phyloP scores from a whole-genome alignment of 1,140 invertebrate genomes.

The Calephelis nemesis region DNA sequence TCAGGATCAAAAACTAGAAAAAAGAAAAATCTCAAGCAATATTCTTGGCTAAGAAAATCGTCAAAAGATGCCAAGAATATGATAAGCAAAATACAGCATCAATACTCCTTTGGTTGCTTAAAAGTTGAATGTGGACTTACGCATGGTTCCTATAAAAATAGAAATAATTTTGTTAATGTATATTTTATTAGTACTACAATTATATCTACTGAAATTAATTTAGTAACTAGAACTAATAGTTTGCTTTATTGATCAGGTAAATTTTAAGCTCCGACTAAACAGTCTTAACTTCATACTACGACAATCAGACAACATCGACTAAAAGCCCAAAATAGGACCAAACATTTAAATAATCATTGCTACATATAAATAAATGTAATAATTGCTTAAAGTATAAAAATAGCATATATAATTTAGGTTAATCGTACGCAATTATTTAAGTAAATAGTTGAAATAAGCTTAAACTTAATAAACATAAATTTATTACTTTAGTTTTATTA shows the following conservation, averaged over 20 bases:
- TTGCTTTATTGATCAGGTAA: background rate
- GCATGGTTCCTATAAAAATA: conserved; percentile 78
- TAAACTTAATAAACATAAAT: too few species aligned
- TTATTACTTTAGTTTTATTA: too few species aligned
- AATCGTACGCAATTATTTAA: too few species aligned
- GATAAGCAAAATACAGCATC: conserved; percentile 68
- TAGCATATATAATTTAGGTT: background rate
- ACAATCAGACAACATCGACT: conserved; percentile 3
- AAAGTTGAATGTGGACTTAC: conserved; percentile 65
- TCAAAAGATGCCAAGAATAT: conserved; percentile 44
- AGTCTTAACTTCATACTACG: background rate
- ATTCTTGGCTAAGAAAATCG: conserved; percentile 39
- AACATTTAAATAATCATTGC: background rate
- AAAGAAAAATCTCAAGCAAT: conserved; percentile 51
- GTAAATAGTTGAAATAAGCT: too few species aligned
- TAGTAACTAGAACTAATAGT: conserved; percentile 18
- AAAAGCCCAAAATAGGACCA: background rate
- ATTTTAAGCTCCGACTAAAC: background rate
- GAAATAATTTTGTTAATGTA: conserved; percentile 43
- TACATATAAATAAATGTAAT: background rate
- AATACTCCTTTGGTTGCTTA: conserved; percentile 53
- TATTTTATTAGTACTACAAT: conserved; percentile 29
- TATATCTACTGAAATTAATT: conserved; percentile 24
- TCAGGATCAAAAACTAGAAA: conserved; percentile 37
- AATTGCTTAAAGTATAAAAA: background rate